Evolutionary conservation across 2,888 invertebrate species (phyloP).

Genomic region (Meloe dianella): DNA sequence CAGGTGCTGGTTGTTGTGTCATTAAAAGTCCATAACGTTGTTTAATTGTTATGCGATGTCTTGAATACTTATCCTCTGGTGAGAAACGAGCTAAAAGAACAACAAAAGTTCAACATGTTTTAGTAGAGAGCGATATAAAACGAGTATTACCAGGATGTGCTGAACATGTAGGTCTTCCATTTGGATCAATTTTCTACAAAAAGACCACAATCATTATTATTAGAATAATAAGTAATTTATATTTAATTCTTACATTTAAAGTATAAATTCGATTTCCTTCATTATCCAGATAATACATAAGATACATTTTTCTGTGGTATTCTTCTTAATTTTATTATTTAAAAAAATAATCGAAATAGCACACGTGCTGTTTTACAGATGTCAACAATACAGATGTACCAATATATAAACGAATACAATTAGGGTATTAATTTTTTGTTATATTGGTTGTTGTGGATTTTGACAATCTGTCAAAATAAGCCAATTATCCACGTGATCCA

Average conservation of each 20-base stretch:
- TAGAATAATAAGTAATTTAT: not conserved
- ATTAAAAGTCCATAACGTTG: conserved; percentile 39
- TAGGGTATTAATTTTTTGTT: too few relatives aligned
- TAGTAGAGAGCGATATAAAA: conserved; percentile 13
- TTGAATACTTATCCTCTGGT: conserved; percentile 45
- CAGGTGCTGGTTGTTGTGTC: conserved; percentile 43
- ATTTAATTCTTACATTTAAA: conserved; percentile 34
- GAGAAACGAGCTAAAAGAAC: conserved; percentile 43
- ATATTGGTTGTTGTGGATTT: too few relatives aligned
- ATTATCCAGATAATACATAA: conserved; percentile 42
- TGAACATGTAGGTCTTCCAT: conserved; percentile 40
- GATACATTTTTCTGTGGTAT: conserved; percentile 33
- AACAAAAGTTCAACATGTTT: conserved; percentile 3
- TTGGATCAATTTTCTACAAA: conserved; percentile 36
- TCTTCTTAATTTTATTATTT: not conserved
- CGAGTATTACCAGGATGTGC: conserved; percentile 43
- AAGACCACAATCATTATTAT: conserved; percentile 5
- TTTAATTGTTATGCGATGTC: conserved; percentile 43
- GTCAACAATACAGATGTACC: not conserved
- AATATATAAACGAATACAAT: not conserved
- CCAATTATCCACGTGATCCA: too few relatives aligned
- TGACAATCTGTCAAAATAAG: too few relatives aligned
- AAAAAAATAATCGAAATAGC: not conserved
- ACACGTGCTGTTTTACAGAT: not conserved
- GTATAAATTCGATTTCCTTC: conserved; percentile 40